phyloP scores from a whole-genome alignment of 2,888 invertebrate genomes.

The Tachina grossa region DNA sequence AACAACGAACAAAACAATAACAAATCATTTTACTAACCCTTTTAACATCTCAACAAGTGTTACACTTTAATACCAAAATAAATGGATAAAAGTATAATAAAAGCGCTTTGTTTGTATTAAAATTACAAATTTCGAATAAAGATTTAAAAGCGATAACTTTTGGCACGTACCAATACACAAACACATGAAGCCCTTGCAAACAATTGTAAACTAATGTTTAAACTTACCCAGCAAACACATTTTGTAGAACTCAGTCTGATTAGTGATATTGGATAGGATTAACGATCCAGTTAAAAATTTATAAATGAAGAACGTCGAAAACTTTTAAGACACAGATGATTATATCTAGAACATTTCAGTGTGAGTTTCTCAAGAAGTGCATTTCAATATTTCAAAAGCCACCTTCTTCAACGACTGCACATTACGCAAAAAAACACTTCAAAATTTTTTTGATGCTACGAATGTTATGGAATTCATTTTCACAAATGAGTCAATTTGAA shows the following conservation, averaged over 20 bases:
- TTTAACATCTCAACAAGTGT: conserved; percentile 61
- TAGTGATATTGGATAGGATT: no score
- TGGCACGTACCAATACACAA: conserved; percentile 37
- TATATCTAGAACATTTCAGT: no score
- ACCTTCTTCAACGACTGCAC: no score
- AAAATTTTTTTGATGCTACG: no score
- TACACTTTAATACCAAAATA: conserved; percentile 47
- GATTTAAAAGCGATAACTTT: conserved; percentile 54
- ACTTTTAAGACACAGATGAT: no score
- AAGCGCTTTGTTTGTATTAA: conserved; percentile 52
- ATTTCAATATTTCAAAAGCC: no score
- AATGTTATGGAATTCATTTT: no score
- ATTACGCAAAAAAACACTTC: no score
- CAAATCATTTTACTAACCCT: conserved; percentile 56
- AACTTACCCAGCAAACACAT: background rate
- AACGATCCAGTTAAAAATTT: no score
- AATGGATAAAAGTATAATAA: conserved; percentile 43
- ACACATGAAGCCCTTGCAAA: background rate
- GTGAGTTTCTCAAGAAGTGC: no score
- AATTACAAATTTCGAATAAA: conserved; percentile 52
- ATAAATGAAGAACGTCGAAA: no score
- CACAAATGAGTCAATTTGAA: no score
- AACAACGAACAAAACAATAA: conserved; percentile 36
- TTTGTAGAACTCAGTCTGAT: background rate
- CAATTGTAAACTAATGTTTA: background rate